phyloP scores from a whole-genome alignment of 2,113 vertebrate species.

The Macaca nemestrina region DNA sequence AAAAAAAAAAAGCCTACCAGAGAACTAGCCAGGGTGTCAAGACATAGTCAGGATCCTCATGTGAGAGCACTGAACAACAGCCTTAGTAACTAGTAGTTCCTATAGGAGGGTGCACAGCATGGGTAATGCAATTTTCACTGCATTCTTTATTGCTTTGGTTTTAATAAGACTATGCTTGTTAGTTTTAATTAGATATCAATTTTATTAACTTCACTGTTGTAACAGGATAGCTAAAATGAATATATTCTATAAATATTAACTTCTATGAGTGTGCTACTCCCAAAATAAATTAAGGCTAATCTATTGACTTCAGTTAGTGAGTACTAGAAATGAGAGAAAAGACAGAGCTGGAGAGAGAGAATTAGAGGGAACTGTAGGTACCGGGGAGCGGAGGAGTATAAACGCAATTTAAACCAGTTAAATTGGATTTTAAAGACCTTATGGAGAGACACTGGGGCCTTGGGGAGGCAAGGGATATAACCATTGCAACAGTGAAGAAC shows the following conservation, averaged over 20 bases:
- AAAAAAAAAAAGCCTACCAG: no score
- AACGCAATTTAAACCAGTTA: neutral
- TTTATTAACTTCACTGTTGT: conserved; percentile 66
- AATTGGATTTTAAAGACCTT: neutral
- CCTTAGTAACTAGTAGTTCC: neutral
- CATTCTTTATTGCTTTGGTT: conserved; percentile 42
- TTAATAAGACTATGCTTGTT: conserved; percentile 54
- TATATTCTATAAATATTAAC: conserved; percentile 20
- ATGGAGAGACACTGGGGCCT: neutral
- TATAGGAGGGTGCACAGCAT: neutral
- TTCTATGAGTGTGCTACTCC: neutral
- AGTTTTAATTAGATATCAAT: conserved; percentile 70
- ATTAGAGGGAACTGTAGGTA: neutral
- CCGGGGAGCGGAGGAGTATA: neutral
- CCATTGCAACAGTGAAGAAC: neutral
- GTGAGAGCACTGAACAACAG: neutral
- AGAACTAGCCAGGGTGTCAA: neutral
- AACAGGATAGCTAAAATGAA: conserved; percentile 53
- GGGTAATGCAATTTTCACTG: neutral
- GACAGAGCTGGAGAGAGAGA: neutral
- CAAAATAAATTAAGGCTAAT: conserved; percentile 58
- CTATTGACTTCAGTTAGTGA: conserved; percentile 19
- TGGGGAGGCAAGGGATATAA: neutral
- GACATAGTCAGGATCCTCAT: neutral
- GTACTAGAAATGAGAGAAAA: neutral